Base-by-base conservation (phyloP, 2,113 vertebrate species). In the human region DNA sequence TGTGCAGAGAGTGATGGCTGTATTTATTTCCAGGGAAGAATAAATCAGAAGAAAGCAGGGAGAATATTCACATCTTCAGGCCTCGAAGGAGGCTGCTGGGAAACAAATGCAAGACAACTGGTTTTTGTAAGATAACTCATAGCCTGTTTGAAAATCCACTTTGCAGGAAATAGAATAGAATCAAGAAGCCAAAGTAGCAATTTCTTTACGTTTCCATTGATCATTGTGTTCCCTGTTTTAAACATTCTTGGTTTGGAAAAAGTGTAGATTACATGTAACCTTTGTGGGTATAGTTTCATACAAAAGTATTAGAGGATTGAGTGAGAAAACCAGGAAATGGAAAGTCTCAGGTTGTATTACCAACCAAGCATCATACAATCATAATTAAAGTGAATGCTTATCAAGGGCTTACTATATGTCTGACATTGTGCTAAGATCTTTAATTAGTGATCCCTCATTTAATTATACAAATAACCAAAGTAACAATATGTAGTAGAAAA, bases 11-110 rank as follows among this genome's bases (percentile, higher is more conserved):
- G 43, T 57, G 93, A 48, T 27, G 52, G 70, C 50, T 76, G 14
- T 72, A 30, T 89, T 70, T 95, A 84, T 97, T 97, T 90, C 95
- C 10, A 73, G 13, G 76, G 57, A 72, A 82, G 45, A 48, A 81
- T 40, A 80, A 45, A 80, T 17, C 12, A 96, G 73, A 66, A 90
- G 89, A 80, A 83, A 86, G 48, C n/a, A 40, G 90, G 95, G 94
- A 89, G 75, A 75, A 52, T 61, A 43, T 73, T 89, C 50, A 45
- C 30, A 76, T 59, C 17, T 14, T 32, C 0, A 0, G 45, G 45
- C 55, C 43, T 96, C 0, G 18, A 25, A 94, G 57, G 45, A 95
- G 92, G 78, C 48, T 88, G n/a, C 72, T 61, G 16, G 61, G 16
- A 80, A 48, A 68, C 1, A 2, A 43, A 78, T n/a, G 75, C 2